phyloP scores from a whole-genome alignment of 2,888 invertebrate species.

The Dolichomitus sp. region DNA sequence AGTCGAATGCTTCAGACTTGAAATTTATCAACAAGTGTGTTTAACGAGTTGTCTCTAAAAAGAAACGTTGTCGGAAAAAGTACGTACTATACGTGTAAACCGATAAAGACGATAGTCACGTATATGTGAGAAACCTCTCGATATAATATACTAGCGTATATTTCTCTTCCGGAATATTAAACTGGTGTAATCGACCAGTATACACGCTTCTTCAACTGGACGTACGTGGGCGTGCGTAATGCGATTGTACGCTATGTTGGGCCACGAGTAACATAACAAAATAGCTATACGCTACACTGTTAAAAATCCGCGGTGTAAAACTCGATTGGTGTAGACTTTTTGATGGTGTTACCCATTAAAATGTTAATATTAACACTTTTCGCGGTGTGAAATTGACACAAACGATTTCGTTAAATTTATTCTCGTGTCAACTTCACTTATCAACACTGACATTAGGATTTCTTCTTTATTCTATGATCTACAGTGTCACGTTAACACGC shows the following conservation, averaged over 20 bases:
- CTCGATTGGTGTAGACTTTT: too few species aligned
- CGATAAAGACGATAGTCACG: constrained; percentile 18
- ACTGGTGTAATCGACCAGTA: constrained; percentile 15
- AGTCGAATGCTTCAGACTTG: not conserved
- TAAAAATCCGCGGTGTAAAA: too few species aligned
- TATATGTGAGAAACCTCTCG: not conserved
- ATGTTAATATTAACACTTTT: too few species aligned
- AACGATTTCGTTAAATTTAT: too few species aligned
- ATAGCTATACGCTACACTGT: not conserved
- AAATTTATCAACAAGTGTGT: constrained; percentile 14
- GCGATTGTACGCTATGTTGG: constrained; percentile 31
- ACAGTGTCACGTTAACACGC: too few species aligned
- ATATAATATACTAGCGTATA: not conserved
- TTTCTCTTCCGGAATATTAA: constrained; percentile 31
- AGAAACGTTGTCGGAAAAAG: too few species aligned
- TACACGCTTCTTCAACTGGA: constrained; percentile 37
- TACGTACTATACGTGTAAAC: not conserved
- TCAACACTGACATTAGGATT: too few species aligned
- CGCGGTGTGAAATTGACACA: too few species aligned
- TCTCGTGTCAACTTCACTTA: too few species aligned
- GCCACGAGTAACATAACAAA: constrained; percentile 11
- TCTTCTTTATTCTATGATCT: too few species aligned
- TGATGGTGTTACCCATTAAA: too few species aligned
- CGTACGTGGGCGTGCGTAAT: constrained; percentile 41
- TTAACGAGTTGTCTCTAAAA: not conserved